Conservation (phyloP, 2,797 vertebrate species). For the Clarias fuscus region DNA sequence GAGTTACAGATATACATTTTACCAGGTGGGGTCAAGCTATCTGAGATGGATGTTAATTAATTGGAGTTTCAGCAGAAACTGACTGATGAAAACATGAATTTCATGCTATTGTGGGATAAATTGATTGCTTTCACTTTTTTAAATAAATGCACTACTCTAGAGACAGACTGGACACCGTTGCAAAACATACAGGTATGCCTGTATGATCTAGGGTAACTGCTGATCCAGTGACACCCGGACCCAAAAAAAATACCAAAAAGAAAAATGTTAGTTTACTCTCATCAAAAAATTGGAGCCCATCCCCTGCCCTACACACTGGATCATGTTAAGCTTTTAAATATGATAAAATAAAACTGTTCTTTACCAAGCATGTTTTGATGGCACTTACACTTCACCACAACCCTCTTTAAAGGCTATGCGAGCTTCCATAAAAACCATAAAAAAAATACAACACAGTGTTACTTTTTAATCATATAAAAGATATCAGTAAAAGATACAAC, state of each 20-base stretch:
- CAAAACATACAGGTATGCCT: too few species aligned
- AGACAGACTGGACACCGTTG: too few species aligned
- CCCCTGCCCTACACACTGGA: too few species aligned
- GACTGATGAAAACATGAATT: neutral
- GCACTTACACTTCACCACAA: neutral
- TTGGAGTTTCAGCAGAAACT: neutral
- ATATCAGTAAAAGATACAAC: conserved; percentile 80
- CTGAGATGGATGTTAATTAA: neutral
- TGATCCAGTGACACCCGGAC: too few species aligned
- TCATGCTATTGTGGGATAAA: neutral
- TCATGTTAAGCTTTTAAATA: neutral
- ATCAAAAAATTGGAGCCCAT: neutral
- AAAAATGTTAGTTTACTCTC: neutral
- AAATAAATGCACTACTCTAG: too few species aligned
- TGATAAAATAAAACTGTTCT: neutral
- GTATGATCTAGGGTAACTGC: too few species aligned
- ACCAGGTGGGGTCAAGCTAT: neutral
- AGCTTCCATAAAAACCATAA: neutral
- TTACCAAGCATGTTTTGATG: neutral
- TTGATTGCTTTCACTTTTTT: neutral
- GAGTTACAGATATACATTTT: neutral
- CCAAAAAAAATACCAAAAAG: neutral
- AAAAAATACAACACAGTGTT: conserved; percentile 8
- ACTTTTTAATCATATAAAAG: conserved; percentile 82
- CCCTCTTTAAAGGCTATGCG: neutral